Base-by-base conservation (phyloP, 2,113 vertebrate species). In the Megalops atlanticus region DNA sequence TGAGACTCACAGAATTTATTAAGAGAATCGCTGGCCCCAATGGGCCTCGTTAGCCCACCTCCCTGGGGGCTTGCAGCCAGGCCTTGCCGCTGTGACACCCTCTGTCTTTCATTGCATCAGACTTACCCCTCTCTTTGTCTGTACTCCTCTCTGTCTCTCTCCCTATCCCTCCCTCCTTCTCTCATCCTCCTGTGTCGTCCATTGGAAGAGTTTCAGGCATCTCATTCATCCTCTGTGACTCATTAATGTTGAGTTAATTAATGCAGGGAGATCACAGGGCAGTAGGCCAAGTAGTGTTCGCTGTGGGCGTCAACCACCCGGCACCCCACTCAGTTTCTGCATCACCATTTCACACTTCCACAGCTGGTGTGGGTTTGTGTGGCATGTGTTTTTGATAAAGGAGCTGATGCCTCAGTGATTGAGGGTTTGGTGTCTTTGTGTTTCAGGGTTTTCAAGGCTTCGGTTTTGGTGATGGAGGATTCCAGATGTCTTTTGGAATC, bases 401-500 rank as follows among this genome's bases (percentile, higher is more conserved):
- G n/a, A n/a, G n/a, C 18, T 54, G 49, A n/a, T n/a, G n/a, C n/a
- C n/a, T n/a, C n/a, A n/a, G n/a, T n/a, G n/a, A n/a, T n/a, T n/a
- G n/a, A n/a, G n/a, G n/a, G n/a, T n/a, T n/a, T n/a, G 16, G 24
- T 64, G 70, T 82, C 41, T 78, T 76, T 75, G 80, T 41, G 49
- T 78, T 68, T 5, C 88, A 99, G 98, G 98, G 98, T 10, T 99
- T 99, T 91, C 98, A 99, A 85, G 98, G 97, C 16, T 99, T 99
- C 81, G 98, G 98, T 16, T 99, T 99, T 87, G 98, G 98, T 0
- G 98, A 99, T 87, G 98, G 98, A 15, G 98, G 98, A 70, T 99
- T 99, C 88, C 98, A 99, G 87, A 99, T 99, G 98, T 99, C 98
- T 0, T 99, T 99, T 40, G 98, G 98, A 82, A 99, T 99, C 12